Percentiles rank a stretch among this genome's conserved stretches.
Conservation (phyloP, 2,888 invertebrate species). For the Tenodera sinensis region DNA sequence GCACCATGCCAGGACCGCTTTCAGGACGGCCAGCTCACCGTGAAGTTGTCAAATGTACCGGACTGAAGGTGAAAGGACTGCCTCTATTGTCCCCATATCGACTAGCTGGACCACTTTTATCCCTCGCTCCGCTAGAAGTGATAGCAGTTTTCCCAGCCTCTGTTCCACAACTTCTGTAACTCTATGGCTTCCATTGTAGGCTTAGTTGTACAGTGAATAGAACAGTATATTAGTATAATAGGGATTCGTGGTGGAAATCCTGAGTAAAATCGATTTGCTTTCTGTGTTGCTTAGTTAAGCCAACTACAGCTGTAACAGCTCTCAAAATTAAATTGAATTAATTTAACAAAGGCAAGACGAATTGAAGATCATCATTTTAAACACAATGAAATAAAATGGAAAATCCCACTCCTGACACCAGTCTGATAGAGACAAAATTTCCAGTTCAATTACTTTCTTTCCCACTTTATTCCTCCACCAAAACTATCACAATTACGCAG, state of each 20-base stretch:
- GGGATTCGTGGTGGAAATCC: not conserved
- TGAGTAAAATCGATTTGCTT: too few relatives aligned
- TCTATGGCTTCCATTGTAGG: not conserved
- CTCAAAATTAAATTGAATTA: too few relatives aligned
- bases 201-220: not conserved
- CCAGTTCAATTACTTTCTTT: too few relatives aligned
- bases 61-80: not conserved
- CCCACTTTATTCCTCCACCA: too few relatives aligned
- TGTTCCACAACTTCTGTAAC: not conserved
- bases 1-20: not conserved
- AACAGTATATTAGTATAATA: not conserved
- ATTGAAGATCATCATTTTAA: too few relatives aligned
- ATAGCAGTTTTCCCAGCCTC: not conserved
- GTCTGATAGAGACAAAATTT: too few relatives aligned
- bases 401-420: too few relatives aligned
- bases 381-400: too few relatives aligned
- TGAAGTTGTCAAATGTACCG: not conserved
- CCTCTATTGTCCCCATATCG: not conserved
- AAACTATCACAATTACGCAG: too few relatives aligned
- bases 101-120: not conserved
- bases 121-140: not conserved
- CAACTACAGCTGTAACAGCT: too few relatives aligned
- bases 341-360: too few relatives aligned
- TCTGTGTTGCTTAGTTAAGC: too few relatives aligned
- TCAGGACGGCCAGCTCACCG: slow-evolving; percentile 6